These are phyloP conservation scores for Sclerodermus sp. DNA, from an alignment of 2,888 invertebrate species.

Conservation along the genomic window DNA sequence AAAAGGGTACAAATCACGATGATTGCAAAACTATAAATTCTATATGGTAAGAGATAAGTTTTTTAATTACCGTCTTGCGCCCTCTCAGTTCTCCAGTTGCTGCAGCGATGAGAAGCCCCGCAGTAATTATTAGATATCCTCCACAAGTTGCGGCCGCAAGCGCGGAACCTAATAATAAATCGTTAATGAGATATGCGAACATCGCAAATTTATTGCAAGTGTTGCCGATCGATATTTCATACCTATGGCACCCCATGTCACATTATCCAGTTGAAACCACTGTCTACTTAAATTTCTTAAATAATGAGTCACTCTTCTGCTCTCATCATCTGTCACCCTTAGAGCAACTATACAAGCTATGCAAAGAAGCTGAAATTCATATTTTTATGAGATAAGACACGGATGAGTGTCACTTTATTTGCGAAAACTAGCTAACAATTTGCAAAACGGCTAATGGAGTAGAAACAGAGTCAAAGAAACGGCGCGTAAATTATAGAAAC, in stretches of 20 bases:
- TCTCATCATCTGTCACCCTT: slow-evolving; percentile 74
- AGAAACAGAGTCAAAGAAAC: too few relatives aligned
- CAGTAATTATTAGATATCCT: slow-evolving; percentile 72
- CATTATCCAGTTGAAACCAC: slow-evolving; percentile 74
- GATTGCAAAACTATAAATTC: not conserved
- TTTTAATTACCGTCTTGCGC: slow-evolving; percentile 58
- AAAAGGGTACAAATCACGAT: not conserved
- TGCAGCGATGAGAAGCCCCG: slow-evolving; percentile 68
- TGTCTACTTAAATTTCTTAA: slow-evolving; percentile 73
- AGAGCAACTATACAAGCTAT: slow-evolving; percentile 70
- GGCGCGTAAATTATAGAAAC: too few relatives aligned
- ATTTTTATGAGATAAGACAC: not conserved
- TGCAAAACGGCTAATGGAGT: too few relatives aligned
- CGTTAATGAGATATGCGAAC: too few relatives aligned
- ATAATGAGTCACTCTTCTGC: slow-evolving; percentile 68
- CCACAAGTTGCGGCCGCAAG: slow-evolving; percentile 54
- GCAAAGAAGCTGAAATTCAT: slow-evolving; percentile 63
- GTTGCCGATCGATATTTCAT: not conserved
- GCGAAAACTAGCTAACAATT: too few relatives aligned
- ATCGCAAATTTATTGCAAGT: not conserved
- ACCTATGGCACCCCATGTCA: slow-evolving; percentile 74
- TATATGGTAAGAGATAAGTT: not conserved
- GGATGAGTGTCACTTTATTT: not conserved
- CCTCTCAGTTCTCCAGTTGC: slow-evolving; percentile 68
- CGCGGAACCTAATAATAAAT: slow-evolving; percentile 47